phyloP scores from a whole-genome alignment of 2,113 vertebrate genomes.

The Hipposideros armiger region DNA sequence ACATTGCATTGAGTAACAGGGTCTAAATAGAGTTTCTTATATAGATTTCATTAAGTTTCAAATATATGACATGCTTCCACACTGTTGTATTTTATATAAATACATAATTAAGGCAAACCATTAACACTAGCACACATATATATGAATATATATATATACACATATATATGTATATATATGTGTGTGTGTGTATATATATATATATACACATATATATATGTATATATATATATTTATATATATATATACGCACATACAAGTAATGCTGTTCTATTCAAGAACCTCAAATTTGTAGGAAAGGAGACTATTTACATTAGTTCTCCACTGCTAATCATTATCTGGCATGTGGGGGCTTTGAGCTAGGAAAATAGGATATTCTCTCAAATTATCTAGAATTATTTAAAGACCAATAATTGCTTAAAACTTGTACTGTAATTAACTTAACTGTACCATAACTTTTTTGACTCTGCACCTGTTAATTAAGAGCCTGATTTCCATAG shows the following conservation, averaged over 20 bases:
- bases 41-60: slow-evolving; percentile 33
- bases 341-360: not conserved
- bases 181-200: too few species aligned
- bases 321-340: not conserved
- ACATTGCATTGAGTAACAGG: not conserved
- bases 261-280: not conserved
- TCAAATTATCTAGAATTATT: slow-evolving; percentile 38
- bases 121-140: not conserved
- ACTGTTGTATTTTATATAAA: slow-evolving; percentile 28
- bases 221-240: too few species aligned
- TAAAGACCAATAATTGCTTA: slow-evolving; percentile 30
- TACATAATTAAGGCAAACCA: slow-evolving; percentile 48
- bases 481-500: slow-evolving; percentile 38
- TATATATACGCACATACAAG: too few species aligned
- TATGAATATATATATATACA: too few species aligned
- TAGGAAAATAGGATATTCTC: slow-evolving; percentile 1
- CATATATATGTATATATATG: too few species aligned
- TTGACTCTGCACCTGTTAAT: slow-evolving; percentile 45
- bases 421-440: slow-evolving; percentile 47
- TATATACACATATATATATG: too few species aligned
- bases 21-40: not conserved
- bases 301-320: not conserved
- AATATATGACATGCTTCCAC: not conserved
- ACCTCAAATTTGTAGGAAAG: slow-evolving; percentile 19
- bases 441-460: not conserved